A percentile compares a stretch with the other conserved stretches of the same genome.
phyloP scores from a whole-genome alignment of 2,113 vertebrate genomes.

The Hemiscyllium ocellatum region DNA sequence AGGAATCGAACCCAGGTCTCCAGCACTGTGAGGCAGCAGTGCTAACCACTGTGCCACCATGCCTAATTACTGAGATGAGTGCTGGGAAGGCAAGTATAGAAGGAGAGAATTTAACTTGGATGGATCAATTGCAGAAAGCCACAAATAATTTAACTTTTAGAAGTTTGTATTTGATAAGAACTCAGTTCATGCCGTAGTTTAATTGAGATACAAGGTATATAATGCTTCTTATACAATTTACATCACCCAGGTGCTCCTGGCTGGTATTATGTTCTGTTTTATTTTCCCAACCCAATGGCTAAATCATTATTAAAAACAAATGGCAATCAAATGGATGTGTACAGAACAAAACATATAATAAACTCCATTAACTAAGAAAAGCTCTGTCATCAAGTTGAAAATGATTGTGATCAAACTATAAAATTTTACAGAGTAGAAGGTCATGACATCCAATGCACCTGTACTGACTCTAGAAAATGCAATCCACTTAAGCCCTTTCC shows the following conservation, averaged over 20 bases:
- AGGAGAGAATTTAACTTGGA: background rate
- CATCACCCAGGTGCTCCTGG: background rate
- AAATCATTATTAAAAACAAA: background rate
- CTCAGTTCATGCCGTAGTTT: background rate
- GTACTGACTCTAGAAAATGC: background rate
- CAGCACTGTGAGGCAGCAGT: no score
- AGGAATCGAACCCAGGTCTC: no score
- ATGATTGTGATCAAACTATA: background rate
- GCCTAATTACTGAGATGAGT: no score
- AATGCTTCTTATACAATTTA: background rate
- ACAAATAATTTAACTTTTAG: background rate
- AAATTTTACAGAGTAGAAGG: background rate
- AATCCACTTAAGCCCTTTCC: background rate
- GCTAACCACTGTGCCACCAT: no score
- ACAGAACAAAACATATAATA: background rate
- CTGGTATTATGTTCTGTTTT: background rate
- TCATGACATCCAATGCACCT: background rate
- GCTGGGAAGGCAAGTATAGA: background rate
- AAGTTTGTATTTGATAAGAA: no score
- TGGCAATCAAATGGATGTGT: background rate
- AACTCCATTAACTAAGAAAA: background rate
- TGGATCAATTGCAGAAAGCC: background rate
- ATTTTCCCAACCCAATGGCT: background rate
- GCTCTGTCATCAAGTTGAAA: background rate
- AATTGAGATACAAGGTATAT: background rate